A percentile compares a stretch with the other conserved stretches of the same genome.
Evolutionary conservation across 2,113 vertebrate species (phyloP).

Genomic region (human): GRCh38 chr4:133152501-133153000

Average conservation of each 20-base stretch:
- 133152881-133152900: conserved; percentile 35
- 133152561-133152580: conserved; percentile 93
- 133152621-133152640: conserved; percentile 98
- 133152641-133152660: conserved; percentile 98
- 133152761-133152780: conserved; percentile 95
- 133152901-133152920: not conserved
- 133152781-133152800: conserved; percentile 70
- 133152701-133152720: conserved; percentile 94
- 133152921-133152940: conserved; percentile 12
- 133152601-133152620: conserved; percentile 99
- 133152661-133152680: conserved; percentile 94
- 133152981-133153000: not conserved
- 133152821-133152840: conserved; percentile 57
- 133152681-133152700: conserved; percentile 94
- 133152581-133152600: conserved; percentile 98
- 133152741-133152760: conserved; percentile 97
- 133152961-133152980: conserved; percentile 51
- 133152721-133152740: conserved; percentile 97
- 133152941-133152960: conserved; percentile 36
- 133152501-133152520: conserved; percentile 96
- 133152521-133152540: conserved; percentile 87
- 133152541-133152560: conserved; percentile 82
- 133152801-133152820: conserved; percentile 68
- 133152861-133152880: conserved; percentile 62
- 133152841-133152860: conserved; percentile 60